These are phyloP conservation scores for Dryas iulia DNA, from an alignment of 1,140 invertebrate genomes.

Conservation along the genomic window DNA sequence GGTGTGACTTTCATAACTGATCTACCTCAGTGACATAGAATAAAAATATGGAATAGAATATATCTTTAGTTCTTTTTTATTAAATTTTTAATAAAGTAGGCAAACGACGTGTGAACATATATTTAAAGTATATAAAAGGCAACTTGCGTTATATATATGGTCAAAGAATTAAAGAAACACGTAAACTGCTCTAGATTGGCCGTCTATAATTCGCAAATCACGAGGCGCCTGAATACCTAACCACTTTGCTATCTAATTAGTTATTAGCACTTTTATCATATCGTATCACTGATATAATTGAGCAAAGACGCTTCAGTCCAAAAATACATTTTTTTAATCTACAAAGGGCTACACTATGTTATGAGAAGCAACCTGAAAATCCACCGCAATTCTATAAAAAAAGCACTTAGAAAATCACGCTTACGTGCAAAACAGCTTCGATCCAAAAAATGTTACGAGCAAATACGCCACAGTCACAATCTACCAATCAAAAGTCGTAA, in stretches of 20 bases:
- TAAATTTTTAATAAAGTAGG: background rate
- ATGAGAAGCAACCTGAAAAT: too few relatives aligned
- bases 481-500: too few relatives aligned
- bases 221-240: conserved; percentile 17
- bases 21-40: too few relatives aligned
- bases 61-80: background rate
- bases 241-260: too few relatives aligned
- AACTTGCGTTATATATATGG: background rate
- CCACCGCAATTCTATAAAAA: too few relatives aligned
- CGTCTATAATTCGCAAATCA: background rate
- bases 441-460: too few relatives aligned
- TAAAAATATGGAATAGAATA: background rate
- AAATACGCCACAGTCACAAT: too few relatives aligned
- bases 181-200: background rate
- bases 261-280: background rate
- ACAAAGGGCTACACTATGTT: too few relatives aligned
- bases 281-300: background rate
- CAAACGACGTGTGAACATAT: background rate
- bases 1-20: background rate
- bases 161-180: conserved; percentile 12
- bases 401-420: too few relatives aligned
- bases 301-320: too few relatives aligned
- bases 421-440: too few relatives aligned
- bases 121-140: background rate
- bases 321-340: too few relatives aligned